Evolutionary conservation across 2,888 invertebrate genomes (phyloP).

Genomic region (Esperia sulphurella): DNA sequence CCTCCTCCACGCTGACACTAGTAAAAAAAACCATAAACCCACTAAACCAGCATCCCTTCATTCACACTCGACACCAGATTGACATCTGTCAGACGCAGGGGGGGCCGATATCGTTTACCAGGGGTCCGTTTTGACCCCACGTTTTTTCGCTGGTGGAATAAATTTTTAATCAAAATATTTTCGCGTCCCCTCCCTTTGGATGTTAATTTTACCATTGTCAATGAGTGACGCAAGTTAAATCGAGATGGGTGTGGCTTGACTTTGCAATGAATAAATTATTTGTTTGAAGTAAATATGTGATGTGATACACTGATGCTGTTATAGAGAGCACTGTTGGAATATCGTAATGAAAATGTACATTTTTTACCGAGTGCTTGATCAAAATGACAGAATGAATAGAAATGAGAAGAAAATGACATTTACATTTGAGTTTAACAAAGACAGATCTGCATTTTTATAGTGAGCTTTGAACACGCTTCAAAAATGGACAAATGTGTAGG

Average conservation of each 20-base stretch:
- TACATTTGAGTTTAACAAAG: too few relatives aligned
- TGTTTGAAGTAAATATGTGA: neutral
- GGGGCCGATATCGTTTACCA: slow-evolving; percentile 21
- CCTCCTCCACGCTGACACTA: neutral
- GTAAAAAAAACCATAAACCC: slow-evolving; percentile 4
- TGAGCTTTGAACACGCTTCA: too few relatives aligned
- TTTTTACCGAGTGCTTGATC: neutral
- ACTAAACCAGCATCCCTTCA: slow-evolving; percentile 37
- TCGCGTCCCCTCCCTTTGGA: slow-evolving; percentile 40
- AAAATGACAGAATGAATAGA: neutral
- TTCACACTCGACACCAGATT: slow-evolving; percentile 47
- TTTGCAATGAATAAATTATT: slow-evolving; percentile 41
- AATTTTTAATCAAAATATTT: slow-evolving; percentile 78
- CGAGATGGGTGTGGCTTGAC: slow-evolving; percentile 45
- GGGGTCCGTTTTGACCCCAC: slow-evolving; percentile 45
- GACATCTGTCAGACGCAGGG: slow-evolving; percentile 65
- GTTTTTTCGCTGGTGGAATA: slow-evolving; percentile 56
- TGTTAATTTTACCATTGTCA: slow-evolving; percentile 68
- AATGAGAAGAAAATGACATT: neutral
- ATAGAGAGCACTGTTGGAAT: neutral
- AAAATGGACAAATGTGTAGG: too few relatives aligned
- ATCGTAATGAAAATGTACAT: neutral
- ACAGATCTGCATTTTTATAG: neutral
- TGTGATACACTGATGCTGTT: neutral
- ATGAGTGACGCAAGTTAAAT: slow-evolving; percentile 57